Evolutionary conservation across 1,140 invertebrate genomes (phyloP), one percentile per base, ranked within the genome.

Genomic region (Pseudachorutes palmiensis): DNA sequence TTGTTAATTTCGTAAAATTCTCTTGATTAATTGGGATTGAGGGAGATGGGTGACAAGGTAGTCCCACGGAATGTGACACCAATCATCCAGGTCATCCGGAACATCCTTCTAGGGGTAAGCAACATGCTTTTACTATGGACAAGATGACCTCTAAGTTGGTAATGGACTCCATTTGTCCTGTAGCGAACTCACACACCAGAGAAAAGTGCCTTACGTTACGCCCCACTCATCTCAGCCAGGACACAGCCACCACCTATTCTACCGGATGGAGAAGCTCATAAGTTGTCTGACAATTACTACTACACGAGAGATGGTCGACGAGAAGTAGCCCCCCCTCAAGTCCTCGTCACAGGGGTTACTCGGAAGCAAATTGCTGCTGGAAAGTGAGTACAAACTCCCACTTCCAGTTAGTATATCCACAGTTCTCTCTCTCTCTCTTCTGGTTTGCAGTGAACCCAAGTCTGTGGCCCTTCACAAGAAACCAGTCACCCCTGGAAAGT

Each of bases 41-140:
- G 33, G 3, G 26, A n/a, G n/a, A 71, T 71, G 70, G 68, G 62
- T 28, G 66, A 66, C 9, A 64, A 55, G 36, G 5, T 72, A 16
- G 29, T 51, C 41, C 57, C 36, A 1, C 49, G 71, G 45, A 73
- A 73, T 49, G 45, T 70, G 0, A 60, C 66, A 1, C 71, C 71
- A 2, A 2, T 69, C 1, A 22, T 73, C 0, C 71, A 70, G 62
- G 22, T 63, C 1, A 16, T 69, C 0, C 2, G 71, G n/a, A 70
- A 70, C 62, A 68, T 73, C 68, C 51, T 73, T 2, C 59, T 73
- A n/a, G 69, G 69, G 36, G 71, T 72, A 68, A 70, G 62, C 36
- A 45, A 12, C 9, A 45, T 12, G 32, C 57, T 28, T 48, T 66
- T 59, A 36, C 41, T 66, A 61, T 22, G 12, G 14, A 5, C 3